Base-by-base conservation (phyloP, 2,888 invertebrate species). In the Charanyca ferruginea region DNA sequence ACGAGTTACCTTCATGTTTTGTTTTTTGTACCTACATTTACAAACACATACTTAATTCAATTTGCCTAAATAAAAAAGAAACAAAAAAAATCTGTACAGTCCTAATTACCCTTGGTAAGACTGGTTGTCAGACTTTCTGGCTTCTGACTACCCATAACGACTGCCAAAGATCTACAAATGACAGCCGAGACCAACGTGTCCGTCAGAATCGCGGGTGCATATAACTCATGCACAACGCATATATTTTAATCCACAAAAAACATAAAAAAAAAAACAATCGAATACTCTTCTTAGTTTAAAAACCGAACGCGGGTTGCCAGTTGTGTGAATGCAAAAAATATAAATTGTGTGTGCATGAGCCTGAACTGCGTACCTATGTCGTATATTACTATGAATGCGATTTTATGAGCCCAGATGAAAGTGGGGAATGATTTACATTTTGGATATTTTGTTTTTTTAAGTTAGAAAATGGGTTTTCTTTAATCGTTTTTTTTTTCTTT, bases 381-480 rank as follows among this genome's bases (percentile, higher is more conserved):
- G 73, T 53, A 42, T 68, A 55, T 77, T 65, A 67, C 72, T 68
- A 69, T 53, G 60, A 62, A 72, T 64, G 42, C 53, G 49, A 73
- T 67, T 79, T 68, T 66, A 63, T 49, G 49, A 58, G 49, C 35
- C 63, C 58, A 51, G 64, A 47, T 44, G 70, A 55, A 73, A 70
- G 70, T 80, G 66, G 77, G 75, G 70, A 83, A 81, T 85, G 84
- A 87, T 85, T 84, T 83, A 82, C 77, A 76, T 80, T 81, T 85
- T 77, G 61, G 71, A 54, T 8, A 41, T 61, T 41, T 25, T 28
- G 5, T 53, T 55, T 78, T 80, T 70, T 73, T n/a, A n/a, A 61
- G 41, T 63, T 59, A 41, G 35, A 54, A 65, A 80, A 80, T 79
- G 63, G 61, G 53, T 55, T 79, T 73, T 73, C 55, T 76, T 68